These are phyloP conservation scores for Nesidiocoris tenuis DNA, from an alignment of 2,888 invertebrate species.

Conservation along the genomic window DNA sequence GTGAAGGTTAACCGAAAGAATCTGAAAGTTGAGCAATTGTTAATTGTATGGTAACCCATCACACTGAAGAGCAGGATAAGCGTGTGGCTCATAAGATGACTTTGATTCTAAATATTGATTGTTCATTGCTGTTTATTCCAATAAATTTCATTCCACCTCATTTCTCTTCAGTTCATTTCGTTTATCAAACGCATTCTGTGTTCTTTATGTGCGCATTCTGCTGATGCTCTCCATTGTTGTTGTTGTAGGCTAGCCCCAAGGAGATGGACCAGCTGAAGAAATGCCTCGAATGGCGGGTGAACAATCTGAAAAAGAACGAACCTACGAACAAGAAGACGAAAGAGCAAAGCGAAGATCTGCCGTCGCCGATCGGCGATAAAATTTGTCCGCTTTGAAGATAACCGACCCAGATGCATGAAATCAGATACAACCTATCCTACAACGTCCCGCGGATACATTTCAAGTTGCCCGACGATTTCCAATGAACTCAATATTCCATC, in stretches of 20 bases:
- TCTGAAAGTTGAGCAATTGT: too few relatives aligned
- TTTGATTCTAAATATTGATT: too few relatives aligned
- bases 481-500: not conserved
- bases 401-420: not conserved
- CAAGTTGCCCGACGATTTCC: not conserved
- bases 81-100: too few relatives aligned
- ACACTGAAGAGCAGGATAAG: too few relatives aligned
- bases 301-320: conserved; percentile 52
- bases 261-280: conserved; percentile 67
- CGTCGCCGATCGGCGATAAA: conserved; percentile 20
- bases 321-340: conserved; percentile 38
- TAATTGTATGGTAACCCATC: too few relatives aligned
- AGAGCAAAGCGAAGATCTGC: conserved; percentile 27
- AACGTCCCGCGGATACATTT: not conserved
- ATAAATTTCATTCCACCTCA: too few relatives aligned
- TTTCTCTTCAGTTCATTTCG: too few relatives aligned
- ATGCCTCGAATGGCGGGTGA: conserved; percentile 63
- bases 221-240: too few relatives aligned
- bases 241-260: conserved; percentile 64
- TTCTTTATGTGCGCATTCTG: too few relatives aligned
- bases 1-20: too few relatives aligned
- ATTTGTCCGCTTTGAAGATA: not conserved
- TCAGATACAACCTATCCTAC: not conserved
- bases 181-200: too few relatives aligned
- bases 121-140: too few relatives aligned